phyloP scores from a whole-genome alignment of 2,797 vertebrate species.

The Aldrovandia affinis region DNA sequence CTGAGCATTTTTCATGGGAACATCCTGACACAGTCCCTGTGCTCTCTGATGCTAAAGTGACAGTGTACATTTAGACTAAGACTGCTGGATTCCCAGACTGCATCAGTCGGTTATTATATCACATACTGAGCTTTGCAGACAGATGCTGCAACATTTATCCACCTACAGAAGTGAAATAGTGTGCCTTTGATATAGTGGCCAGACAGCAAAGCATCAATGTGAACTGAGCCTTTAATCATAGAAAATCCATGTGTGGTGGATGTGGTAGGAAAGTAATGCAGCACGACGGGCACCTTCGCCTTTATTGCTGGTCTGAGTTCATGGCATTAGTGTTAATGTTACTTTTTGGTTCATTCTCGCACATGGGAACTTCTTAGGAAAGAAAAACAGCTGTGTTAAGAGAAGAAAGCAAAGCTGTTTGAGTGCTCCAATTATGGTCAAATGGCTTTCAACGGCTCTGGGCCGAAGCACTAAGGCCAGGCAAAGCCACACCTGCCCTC shows the following conservation, averaged over 20 bases:
- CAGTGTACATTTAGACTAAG: no score
- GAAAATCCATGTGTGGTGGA: not conserved
- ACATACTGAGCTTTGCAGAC: no score
- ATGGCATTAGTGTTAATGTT: not conserved
- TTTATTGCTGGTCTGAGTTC: not conserved
- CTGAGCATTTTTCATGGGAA: not conserved
- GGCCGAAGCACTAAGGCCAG: slow-evolving; percentile 18
- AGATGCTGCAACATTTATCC: no score
- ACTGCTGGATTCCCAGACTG: no score
- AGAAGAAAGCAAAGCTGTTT: slow-evolving; percentile 4
- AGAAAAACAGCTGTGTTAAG: not conserved
- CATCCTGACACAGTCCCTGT: no score
- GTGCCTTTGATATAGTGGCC: not conserved
- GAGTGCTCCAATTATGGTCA: not conserved
- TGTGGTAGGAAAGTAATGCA: not conserved
- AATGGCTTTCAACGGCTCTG: not conserved
- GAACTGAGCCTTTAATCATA: not conserved
- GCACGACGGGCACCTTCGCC: not conserved
- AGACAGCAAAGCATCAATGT: not conserved
- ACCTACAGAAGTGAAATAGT: no score
- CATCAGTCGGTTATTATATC: no score
- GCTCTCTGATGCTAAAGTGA: no score
- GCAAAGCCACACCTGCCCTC: slow-evolving; percentile 25
- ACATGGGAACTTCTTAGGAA: not conserved
- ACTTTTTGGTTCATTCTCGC: not conserved